Evolutionary conservation across 2,888 invertebrate genomes (phyloP).

Genomic region (Drosophila koepferae): DNA sequence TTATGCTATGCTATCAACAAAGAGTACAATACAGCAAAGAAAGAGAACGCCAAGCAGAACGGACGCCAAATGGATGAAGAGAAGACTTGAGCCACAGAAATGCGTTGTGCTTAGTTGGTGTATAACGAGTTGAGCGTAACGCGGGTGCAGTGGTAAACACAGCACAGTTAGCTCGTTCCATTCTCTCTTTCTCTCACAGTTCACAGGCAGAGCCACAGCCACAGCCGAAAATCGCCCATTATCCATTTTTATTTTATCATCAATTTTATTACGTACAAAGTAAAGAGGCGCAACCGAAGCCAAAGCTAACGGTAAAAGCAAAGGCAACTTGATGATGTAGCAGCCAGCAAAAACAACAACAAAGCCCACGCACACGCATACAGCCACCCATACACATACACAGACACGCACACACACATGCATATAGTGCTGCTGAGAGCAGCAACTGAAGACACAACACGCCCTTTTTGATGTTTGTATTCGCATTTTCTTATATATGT

Average conservation of each 20-base stretch:
- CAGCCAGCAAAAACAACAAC: constrained; percentile 60
- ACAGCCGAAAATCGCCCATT: constrained; percentile 76
- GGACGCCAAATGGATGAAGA: constrained; percentile 19
- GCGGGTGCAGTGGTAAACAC: constrained; percentile 32
- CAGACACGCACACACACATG: constrained; percentile 13
- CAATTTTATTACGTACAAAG: constrained; percentile 78
- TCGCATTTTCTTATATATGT: constrained; percentile 29
- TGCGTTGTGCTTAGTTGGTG: constrained; percentile 31
- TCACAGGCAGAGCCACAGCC: constrained; percentile 52
- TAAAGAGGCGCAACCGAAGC: constrained; percentile 66
- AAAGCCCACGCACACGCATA: constrained; percentile 46
- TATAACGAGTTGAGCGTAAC: constrained; percentile 14
- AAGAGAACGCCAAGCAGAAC: constrained; percentile 28
- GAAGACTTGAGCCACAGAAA: constrained; percentile 22
- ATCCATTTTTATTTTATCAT: constrained; percentile 82
- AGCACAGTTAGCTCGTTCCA: constrained; percentile 21
- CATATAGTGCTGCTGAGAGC: constrained; percentile 34
- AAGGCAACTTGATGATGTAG: constrained; percentile 23
- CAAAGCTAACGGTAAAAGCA: constrained; percentile 24
- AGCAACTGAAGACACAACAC: constrained; percentile 65
- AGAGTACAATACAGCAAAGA: constrained; percentile 40
- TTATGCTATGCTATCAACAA: constrained; percentile 34
- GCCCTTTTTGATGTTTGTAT: constrained; percentile 69
- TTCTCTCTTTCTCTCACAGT: constrained; percentile 15
- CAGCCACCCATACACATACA: constrained; percentile 24